phyloP scores from a whole-genome alignment of 2,113 vertebrate species.

The Onychostoma macrolepis region DNA sequence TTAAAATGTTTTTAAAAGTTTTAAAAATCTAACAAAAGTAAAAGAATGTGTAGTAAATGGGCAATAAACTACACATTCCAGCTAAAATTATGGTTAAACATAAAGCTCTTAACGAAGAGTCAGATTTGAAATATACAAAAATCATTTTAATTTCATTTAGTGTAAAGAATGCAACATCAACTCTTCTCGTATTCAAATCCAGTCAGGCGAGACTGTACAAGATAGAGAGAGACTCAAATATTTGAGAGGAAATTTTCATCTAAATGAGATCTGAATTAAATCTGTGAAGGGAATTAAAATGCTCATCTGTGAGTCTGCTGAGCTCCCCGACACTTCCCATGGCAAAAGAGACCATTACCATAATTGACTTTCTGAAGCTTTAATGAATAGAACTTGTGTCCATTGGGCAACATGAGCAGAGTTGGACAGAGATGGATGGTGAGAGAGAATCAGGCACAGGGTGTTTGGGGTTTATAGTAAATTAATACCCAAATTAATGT shows the following conservation, averaged over 20 bases:
- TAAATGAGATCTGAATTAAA: constrained; percentile 8
- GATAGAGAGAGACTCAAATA: constrained; percentile 1
- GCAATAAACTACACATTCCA: not conserved
- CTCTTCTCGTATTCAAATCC: not conserved
- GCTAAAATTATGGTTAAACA: not conserved
- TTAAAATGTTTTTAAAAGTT: no score
- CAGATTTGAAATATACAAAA: not conserved
- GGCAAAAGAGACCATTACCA: constrained; percentile 69
- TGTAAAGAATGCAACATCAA: not conserved
- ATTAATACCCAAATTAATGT: not conserved
- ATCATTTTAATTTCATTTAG: not conserved
- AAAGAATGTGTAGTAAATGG: not conserved
- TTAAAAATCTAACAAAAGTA: no score
- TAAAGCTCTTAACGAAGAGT: not conserved
- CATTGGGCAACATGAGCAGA: constrained; percentile 52
- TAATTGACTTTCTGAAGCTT: constrained; percentile 74
- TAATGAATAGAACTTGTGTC: constrained; percentile 71
- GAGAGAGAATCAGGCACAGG: constrained; percentile 51
- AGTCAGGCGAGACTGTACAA: not conserved
- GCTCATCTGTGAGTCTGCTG: constrained; percentile 56
- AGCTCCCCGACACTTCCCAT: constrained; percentile 52
- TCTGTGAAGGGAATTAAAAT: constrained; percentile 32
- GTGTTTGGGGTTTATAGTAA: not conserved
- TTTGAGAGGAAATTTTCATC: not conserved
- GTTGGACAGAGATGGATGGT: constrained; percentile 55